Percentiles rank a stretch among this genome's conserved stretches.
These are phyloP conservation scores for Menidia menidia DNA, from an alignment of 2,797 vertebrate species.

Conservation along the genomic window DNA sequence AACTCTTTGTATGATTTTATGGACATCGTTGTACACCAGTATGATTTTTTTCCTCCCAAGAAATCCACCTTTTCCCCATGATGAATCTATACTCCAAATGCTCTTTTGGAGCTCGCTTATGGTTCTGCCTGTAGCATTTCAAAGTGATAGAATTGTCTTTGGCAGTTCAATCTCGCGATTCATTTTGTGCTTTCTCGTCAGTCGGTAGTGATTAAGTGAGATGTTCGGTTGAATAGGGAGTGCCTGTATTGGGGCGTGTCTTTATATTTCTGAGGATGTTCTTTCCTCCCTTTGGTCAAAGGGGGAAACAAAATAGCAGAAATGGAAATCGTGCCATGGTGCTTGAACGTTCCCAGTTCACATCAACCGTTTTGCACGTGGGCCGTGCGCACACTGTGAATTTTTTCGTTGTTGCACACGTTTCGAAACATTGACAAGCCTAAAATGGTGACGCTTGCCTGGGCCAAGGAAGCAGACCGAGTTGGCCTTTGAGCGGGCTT, in stretches of 20 bases:
- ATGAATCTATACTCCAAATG: conserved; percentile 45
- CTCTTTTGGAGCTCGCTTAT: conserved; percentile 50
- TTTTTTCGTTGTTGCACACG: conserved; percentile 19
- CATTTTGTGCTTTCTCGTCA: conserved; percentile 56
- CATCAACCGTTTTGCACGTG: conserved; percentile 29
- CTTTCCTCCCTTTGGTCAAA: conserved; percentile 39
- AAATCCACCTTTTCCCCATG: conserved; percentile 31
- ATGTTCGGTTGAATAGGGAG: conserved; percentile 40
- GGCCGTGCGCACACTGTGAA: conserved; percentile 54
- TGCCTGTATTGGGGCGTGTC: conserved; percentile 46
- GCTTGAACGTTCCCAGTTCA: conserved; percentile 31
- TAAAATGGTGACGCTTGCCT: conserved; percentile 24
- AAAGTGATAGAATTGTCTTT: conserved; percentile 60
- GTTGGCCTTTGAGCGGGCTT: conserved; percentile 6
- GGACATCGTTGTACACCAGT: conserved; percentile 78
- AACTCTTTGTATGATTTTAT: conserved; percentile 80
- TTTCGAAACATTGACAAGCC: conserved; percentile 15
- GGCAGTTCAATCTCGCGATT: conserved; percentile 50
- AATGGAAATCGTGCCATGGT: conserved; percentile 14
- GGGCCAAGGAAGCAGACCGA: background rate
- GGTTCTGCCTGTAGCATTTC: conserved; percentile 58
- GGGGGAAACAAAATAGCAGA: conserved; percentile 27
- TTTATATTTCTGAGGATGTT: conserved; percentile 55
- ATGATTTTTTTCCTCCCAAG: conserved; percentile 52
- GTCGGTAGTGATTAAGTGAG: conserved; percentile 22